Conservation (phyloP, 2,113 vertebrate genomes). For the Brienomyrus longianalis region DNA sequence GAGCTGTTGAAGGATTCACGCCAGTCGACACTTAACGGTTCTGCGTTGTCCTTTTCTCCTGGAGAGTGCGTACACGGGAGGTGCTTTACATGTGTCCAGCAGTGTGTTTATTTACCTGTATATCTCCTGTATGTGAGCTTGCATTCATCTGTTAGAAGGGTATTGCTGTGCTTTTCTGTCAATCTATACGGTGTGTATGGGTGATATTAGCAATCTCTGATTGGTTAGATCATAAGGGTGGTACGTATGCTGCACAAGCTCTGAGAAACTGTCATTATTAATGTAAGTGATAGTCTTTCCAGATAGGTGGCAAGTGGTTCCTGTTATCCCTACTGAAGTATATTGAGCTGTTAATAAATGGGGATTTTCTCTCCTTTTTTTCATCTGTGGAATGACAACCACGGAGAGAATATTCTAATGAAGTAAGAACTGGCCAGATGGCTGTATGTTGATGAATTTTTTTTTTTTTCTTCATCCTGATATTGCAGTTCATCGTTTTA, state of each 20-base stretch:
- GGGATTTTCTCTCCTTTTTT: slow-evolving; percentile 66
- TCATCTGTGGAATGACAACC: slow-evolving; percentile 80
- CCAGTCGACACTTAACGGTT: slow-evolving; percentile 46
- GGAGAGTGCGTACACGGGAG: background rate
- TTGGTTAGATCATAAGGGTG: slow-evolving; percentile 39
- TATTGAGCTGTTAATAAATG: slow-evolving; percentile 84
- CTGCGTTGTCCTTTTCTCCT: slow-evolving; percentile 32
- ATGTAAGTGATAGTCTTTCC: slow-evolving; percentile 63
- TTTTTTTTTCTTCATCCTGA: slow-evolving; percentile 43
- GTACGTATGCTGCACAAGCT: slow-evolving; percentile 42
- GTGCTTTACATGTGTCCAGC: background rate
- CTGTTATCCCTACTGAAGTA: slow-evolving; percentile 77
- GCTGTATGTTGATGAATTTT: slow-evolving; percentile 59
- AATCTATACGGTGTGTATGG: background rate
- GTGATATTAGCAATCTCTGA: background rate
- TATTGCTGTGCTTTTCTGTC: slow-evolving; percentile 15
- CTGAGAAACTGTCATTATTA: slow-evolving; percentile 63
- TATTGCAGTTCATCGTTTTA: slow-evolving; percentile 50
- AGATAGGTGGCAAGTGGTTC: slow-evolving; percentile 71
- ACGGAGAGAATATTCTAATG: slow-evolving; percentile 76
- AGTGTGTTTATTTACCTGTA: background rate
- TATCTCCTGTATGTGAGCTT: background rate
- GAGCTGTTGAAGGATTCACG: slow-evolving; percentile 53
- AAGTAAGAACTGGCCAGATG: slow-evolving; percentile 78
- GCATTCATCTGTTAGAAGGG: background rate